Percentiles rank a stretch among this genome's conserved stretches.
These are phyloP conservation scores for Batillaria attramentaria DNA, from an alignment of 1,140 invertebrate species.

Conservation along the genomic window DNA sequence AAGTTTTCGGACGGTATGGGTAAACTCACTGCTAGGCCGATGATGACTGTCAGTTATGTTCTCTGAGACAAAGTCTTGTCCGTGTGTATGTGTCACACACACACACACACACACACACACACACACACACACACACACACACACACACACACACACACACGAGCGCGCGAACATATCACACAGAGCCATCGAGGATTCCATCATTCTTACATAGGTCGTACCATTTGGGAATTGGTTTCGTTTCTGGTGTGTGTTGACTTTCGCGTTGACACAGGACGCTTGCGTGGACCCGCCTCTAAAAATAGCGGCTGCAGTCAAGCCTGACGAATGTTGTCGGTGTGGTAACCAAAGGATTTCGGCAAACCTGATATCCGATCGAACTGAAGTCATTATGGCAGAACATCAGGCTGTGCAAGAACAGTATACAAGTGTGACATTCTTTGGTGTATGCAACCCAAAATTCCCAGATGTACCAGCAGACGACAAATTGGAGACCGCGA, in stretches of 20 bases:
- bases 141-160: not conserved
- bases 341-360: not conserved
- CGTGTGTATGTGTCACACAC: not conserved
- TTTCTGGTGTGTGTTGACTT: too few relatives aligned
- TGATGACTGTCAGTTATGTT: conserved; percentile 13
- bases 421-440: conserved; percentile 14
- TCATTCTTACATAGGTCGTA: not conserved
- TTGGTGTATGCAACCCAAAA: conserved; percentile 8
- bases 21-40: not conserved
- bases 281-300: too few relatives aligned
- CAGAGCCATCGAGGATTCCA: not conserved
- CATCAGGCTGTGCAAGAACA: not conserved
- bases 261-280: too few relatives aligned
- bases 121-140: not conserved
- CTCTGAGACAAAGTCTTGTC: conserved; percentile 3
- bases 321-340: too few relatives aligned
- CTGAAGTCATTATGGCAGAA: not conserved
- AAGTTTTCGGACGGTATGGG: too few relatives aligned
- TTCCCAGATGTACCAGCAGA: not conserved
- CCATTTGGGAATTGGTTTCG: conserved; percentile 9
- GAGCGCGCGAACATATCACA: not conserved
- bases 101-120: conserved; percentile 4
- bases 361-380: not conserved
- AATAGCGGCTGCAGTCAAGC: too few relatives aligned
- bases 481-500: not conserved